A percentile compares a stretch with the other conserved stretches of the same genome.
phyloP scores from a whole-genome alignment of 2,888 invertebrate species.

The Oxyscelio sp. region DNA sequence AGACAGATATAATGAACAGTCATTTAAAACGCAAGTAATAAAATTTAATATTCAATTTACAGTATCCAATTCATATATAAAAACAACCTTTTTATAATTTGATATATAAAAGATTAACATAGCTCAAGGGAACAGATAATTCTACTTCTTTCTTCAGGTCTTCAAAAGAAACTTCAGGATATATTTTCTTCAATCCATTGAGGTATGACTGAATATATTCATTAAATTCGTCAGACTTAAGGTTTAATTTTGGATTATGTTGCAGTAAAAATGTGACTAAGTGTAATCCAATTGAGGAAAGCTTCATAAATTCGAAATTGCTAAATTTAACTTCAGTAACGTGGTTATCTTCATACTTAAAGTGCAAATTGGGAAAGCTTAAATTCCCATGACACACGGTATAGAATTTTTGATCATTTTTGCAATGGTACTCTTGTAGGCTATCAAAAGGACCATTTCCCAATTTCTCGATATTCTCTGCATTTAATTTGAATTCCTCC shows the following conservation, averaged over 20 bases:
- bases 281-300: constrained; percentile 82
- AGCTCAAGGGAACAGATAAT: constrained; percentile 5
- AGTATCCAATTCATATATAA: too few relatives aligned
- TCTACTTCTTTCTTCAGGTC: constrained; percentile 23
- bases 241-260: constrained; percentile 17
- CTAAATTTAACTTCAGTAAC: constrained; percentile 80
- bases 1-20: too few relatives aligned
- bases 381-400: constrained; percentile 73
- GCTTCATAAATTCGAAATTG: constrained; percentile 84
- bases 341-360: constrained; percentile 62
- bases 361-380: constrained; percentile 49
- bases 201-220: constrained; percentile 33
- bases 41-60: too few relatives aligned
- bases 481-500: constrained; percentile 42
- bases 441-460: constrained; percentile 58
- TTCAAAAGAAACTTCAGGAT: constrained; percentile 17
- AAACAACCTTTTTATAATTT: too few relatives aligned
- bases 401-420: constrained; percentile 8
- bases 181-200: constrained; percentile 30
- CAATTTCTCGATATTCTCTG: constrained; percentile 61
- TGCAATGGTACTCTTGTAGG: constrained; percentile 41
- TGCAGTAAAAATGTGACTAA: constrained; percentile 78
- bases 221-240: constrained; percentile 10
- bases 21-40: too few relatives aligned
- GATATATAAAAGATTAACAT: constrained; percentile 10